Evolutionary conservation across 2,797 vertebrate genomes (phyloP), one percentile per base, ranked within the genome.

Genomic region (Lophotriccus pileatus): DNA sequence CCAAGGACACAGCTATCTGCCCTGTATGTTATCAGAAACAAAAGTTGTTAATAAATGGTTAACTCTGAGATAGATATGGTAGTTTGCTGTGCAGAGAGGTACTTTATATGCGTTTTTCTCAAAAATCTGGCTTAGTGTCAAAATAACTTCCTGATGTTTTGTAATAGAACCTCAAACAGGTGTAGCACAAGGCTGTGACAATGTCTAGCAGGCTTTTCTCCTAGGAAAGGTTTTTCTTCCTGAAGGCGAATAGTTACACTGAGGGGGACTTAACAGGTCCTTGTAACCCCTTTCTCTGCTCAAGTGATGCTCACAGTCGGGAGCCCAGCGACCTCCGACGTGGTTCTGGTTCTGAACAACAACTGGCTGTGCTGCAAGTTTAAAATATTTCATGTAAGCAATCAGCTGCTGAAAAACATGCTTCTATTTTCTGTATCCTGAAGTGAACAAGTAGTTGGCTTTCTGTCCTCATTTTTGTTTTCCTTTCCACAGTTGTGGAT

Each of bases 401-500:
- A 22, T 84, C 75, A 89, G 87, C 89, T 94, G 93, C 89, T 87
- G 77, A 91, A 94, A 94, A 93, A 77, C 74, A 75, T 60, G 24
- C 78, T 96, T 84, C 84, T 95, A 70, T 90, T 95, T 95, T 89
- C 91, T 55, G 8, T 82, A 73, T 87, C 59, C 47, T 44, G 47
- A 69, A 94, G 87, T 80, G 85, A 95, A 82, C 93, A 59, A 67
- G 79, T 41, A 37, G n/a, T 90, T 95, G 55, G n/a, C 89, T 93
- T 95, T 94, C 82, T 89, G 78, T 93, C 83, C 84, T 90, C 79
- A 0, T 90, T 90, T 95, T 87, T 93, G 87, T 93, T 92, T 92
- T 90, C 85, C 30, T 95, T 94, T 97, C 93, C 80, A 77, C 60
- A 75, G 91, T 80, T 82, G 87, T 92, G 83, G 92, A 91, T 96